phyloP scores from a whole-genome alignment of 2,113 vertebrate species.

The Saiga tatarica region DNA sequence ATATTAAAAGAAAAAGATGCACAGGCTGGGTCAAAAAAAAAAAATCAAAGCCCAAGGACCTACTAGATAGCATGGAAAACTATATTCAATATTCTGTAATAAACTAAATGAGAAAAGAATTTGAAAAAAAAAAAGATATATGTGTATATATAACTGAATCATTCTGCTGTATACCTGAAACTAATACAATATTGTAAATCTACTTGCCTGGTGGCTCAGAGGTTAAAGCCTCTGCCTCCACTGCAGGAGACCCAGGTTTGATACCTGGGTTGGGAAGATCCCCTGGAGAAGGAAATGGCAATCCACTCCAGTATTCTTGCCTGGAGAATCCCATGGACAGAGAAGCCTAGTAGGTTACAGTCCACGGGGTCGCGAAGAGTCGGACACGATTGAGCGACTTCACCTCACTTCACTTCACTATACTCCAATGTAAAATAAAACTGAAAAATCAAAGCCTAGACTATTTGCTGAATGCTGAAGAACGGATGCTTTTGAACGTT shows the following conservation, averaged over 20 bases:
- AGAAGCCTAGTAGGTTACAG: too few species aligned
- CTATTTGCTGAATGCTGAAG: not conserved
- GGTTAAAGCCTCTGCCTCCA: too few species aligned
- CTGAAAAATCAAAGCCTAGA: not conserved
- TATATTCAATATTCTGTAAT: not conserved
- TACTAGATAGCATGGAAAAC: not conserved
- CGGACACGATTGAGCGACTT: too few species aligned
- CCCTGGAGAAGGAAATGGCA: too few species aligned
- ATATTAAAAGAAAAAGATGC: not conserved
- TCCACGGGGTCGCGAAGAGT: too few species aligned
- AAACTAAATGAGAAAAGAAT: not conserved
- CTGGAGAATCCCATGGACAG: too few species aligned
- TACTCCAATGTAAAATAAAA: not conserved
- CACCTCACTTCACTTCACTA: too few species aligned
- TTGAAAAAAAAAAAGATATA: not conserved
- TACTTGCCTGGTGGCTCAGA: not conserved
- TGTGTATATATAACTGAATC: not conserved
- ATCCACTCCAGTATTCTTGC: too few species aligned
- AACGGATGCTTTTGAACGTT: accelerated
- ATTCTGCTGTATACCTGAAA: not conserved
- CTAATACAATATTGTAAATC: not conserved
- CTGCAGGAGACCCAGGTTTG: too few species aligned
- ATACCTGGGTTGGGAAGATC: too few species aligned
- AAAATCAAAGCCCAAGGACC: not conserved
- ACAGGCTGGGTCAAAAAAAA: not conserved